Conservation (phyloP, 2,888 invertebrate species). For the Alsophila aescularia region DNA sequence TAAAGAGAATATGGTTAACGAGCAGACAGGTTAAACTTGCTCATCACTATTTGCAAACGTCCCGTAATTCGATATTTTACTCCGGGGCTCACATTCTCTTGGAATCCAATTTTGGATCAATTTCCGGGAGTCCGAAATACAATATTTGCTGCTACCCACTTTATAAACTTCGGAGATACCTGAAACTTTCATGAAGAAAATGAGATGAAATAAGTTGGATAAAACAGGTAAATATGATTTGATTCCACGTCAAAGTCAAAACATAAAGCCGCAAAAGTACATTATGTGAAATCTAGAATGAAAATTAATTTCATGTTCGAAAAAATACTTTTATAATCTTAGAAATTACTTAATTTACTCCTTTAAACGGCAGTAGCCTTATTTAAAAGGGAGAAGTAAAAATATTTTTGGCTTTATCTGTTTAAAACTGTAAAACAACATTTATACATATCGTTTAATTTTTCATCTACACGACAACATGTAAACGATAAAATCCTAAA, state of each 20-base stretch:
- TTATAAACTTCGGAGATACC: constrained; percentile 21
- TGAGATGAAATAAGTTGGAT: constrained; percentile 19
- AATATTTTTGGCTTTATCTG: no score
- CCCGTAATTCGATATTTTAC: constrained; percentile 28
- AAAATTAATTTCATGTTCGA: background rate
- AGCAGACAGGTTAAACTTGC: background rate
- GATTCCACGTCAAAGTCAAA: no score
- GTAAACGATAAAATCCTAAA: no score
- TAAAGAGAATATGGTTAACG: background rate
- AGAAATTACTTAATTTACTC: no score
- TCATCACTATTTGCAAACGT: constrained; percentile 9
- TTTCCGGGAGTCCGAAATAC: constrained; percentile 23
- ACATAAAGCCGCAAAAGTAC: background rate
- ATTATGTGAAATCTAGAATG: background rate
- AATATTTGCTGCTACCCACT: constrained; percentile 25
- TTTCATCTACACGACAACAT: no score
- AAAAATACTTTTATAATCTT: no score
- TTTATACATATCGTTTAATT: no score
- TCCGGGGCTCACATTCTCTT: constrained; percentile 6
- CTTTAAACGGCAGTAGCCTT: no score
- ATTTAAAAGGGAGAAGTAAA: no score
- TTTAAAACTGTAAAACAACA: no score
- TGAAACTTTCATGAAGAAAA: constrained; percentile 19
- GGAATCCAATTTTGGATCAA: constrained; percentile 24
- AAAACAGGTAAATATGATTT: no score